Percentiles rank a stretch among this genome's conserved stretches.
Conservation (phyloP, 2,113 vertebrate genomes). For the Ptilorrhoa leucosticta region DNA sequence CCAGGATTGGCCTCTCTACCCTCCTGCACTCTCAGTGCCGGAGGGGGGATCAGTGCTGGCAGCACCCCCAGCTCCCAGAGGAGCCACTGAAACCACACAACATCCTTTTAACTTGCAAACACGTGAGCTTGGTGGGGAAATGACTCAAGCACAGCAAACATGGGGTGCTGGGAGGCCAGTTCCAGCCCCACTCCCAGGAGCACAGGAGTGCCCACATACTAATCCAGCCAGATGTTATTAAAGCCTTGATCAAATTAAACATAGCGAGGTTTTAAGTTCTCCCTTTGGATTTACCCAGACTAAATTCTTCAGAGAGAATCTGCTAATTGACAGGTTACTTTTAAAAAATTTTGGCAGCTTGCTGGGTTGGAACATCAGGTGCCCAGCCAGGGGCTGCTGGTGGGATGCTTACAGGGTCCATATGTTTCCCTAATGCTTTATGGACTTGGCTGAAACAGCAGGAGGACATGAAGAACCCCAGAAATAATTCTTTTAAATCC, state of each 20-base stretch:
- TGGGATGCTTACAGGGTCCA: not conserved
- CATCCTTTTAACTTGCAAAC: not conserved
- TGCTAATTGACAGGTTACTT: not conserved
- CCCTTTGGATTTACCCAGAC: not conserved
- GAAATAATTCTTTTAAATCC: not conserved
- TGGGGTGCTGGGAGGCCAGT: rapidly evolving
- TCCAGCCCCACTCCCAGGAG: not conserved
- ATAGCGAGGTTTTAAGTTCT: not conserved
- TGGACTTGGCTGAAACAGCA: not conserved
- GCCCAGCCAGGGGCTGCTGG: not conserved
- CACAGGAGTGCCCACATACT: not conserved
- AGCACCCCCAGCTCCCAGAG: not conserved
- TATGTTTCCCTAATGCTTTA: not conserved
- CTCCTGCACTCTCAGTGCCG: not conserved
- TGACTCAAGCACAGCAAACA: not conserved
- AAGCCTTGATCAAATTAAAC: not conserved
- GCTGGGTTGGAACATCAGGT: not conserved
- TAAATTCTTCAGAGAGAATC: not conserved
- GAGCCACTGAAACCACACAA: not conserved
- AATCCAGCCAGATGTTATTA: not conserved
- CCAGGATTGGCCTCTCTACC: not conserved
- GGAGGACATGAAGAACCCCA: not conserved
- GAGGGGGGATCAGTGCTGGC: rapidly evolving
- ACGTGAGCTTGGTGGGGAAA: rapidly evolving
- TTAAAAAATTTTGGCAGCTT: not conserved